A percentile compares a stretch with the other conserved stretches of the same genome.
Conservation (phyloP, 2,113 vertebrate species). For the Engraulis encrasicolus region DNA sequence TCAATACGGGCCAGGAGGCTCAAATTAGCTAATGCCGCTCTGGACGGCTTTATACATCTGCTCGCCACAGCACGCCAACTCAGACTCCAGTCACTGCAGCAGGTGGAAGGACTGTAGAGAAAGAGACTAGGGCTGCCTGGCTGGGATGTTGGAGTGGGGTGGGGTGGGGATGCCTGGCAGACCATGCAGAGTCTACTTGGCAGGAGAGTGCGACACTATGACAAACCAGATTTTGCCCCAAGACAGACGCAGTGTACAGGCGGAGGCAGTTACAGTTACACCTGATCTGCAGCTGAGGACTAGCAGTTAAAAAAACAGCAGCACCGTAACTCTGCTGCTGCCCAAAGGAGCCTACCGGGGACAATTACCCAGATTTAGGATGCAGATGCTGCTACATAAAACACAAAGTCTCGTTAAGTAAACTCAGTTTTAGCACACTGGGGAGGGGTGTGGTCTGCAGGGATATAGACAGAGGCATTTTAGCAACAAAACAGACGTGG, state of each 20-base stretch:
- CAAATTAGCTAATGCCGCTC: slow-evolving; percentile 15
- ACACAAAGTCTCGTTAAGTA: too few relatives aligned
- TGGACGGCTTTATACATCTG: background rate
- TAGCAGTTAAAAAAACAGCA: background rate
- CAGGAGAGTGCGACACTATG: background rate
- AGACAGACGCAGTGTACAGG: background rate
- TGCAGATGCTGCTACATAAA: too few relatives aligned
- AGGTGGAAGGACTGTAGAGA: background rate
- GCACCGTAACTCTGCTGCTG: background rate
- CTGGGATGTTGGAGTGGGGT: too few relatives aligned
- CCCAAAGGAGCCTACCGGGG: background rate
- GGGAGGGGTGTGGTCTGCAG: too few relatives aligned
- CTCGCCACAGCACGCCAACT: background rate
- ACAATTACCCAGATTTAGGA: background rate
- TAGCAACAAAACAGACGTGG: too few relatives aligned
- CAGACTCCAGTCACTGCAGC: background rate
- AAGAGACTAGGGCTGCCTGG: too few relatives aligned
- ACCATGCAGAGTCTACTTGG: background rate
- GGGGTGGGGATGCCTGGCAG: background rate
- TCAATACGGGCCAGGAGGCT: slow-evolving; percentile 8
- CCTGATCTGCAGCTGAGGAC: background rate
- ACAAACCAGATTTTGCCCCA: background rate
- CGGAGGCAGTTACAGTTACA: background rate
- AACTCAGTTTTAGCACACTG: too few relatives aligned
- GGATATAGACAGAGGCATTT: too few relatives aligned